Base-by-base conservation (phyloP, 2,113 vertebrate species). In the Calidris pygmaea region DNA sequence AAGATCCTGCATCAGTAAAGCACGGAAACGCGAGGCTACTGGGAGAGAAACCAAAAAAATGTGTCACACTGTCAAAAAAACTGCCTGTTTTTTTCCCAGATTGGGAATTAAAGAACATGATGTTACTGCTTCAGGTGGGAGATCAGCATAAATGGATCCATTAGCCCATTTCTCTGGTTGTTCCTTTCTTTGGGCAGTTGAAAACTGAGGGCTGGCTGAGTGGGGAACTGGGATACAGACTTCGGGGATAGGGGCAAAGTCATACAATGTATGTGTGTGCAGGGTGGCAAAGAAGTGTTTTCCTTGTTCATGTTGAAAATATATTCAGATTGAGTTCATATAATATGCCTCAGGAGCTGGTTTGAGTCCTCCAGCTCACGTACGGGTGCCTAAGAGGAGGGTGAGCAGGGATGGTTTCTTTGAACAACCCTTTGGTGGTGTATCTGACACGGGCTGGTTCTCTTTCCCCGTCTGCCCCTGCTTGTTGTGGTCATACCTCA, bases 361-460 rank as follows among this genome's bases (percentile, higher is more conserved):
- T 21, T 15, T 67, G 27, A 32, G 10, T 45, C 65, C 24, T 88
- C 14, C n/a, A 37, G 30, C 43, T 73, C 63, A 65, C 21, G 16
- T 60, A 2, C 29, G 15, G 67, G 15, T 18, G 6, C 30, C 35
- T 29, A 14, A 59, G 68, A 43, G 53, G 17, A 43, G 15, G 6
- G 2, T 18, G 62, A 68, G 34, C 30, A 53, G 26, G 37, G 62
- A 32, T 15, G 66, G 24, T 55, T 71, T 47, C 12, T 43, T 50
- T 50, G 47, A 22, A 7, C 21, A 26, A 18, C 24, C 22, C n/a
- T 32, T 43, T 1, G 29, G 14, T 50, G 32, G 4, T 0, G 0
- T 34, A 9, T 23, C 15, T 66, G 21, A 9, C 0, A 0, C 3
- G 26, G 77, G 32, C 66, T 65, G 60, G 66, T 78, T 65, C 30